Evolutionary conservation across 2,888 invertebrate species (phyloP), one percentile per base, ranked within the genome.

Genomic region (Dendrolimus houi): DNA sequence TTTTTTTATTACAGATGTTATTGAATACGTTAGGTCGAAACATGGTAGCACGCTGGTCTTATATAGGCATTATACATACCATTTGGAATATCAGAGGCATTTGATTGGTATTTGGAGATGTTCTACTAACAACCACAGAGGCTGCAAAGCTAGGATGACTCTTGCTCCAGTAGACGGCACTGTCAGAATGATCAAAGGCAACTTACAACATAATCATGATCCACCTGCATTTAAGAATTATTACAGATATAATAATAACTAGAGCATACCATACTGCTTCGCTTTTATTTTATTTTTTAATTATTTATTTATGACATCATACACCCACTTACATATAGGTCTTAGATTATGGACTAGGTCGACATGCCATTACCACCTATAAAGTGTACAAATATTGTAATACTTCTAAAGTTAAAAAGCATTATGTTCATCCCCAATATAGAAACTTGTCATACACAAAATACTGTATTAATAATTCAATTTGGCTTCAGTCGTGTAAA

Each of bases 11-110:
- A 40, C 59, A 59, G 59, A 56, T 13, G 13, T 47, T 9, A 57
- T 57, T 10, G 9, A 47, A 12, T 47, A 47, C 54, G 56, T 59
- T 7, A 58, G 61, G 52, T 69, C 69, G 0, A 59, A 58, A 17
- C 53, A 56, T 1, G 69, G 71, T 0, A 62, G 57, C n/a, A 10
- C 56, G 42, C 41, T 72, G 58, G 62, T 66, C 54, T 54, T 70
- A 7, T 52, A 65, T 17, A 47, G 68, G 47, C 55, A 69, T 29
- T 67, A 61, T 40, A 66, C 64, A 1, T 69, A 63, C 47, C 52
- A 55, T 47, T 52, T 29, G 41, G n/a, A 12, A 42, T n/a, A 12
- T n/a, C 47, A 17, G 9, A 9, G n/a, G 53, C 60, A 52, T 53
- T 56, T 52, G 54, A 59, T 17, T 2, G 54, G 41, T 2, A 52